A percentile compares a stretch with the other conserved stretches of the same genome.
phyloP scores from a whole-genome alignment of 2,113 vertebrate species.

The Leptobrachium leishanense region DNA sequence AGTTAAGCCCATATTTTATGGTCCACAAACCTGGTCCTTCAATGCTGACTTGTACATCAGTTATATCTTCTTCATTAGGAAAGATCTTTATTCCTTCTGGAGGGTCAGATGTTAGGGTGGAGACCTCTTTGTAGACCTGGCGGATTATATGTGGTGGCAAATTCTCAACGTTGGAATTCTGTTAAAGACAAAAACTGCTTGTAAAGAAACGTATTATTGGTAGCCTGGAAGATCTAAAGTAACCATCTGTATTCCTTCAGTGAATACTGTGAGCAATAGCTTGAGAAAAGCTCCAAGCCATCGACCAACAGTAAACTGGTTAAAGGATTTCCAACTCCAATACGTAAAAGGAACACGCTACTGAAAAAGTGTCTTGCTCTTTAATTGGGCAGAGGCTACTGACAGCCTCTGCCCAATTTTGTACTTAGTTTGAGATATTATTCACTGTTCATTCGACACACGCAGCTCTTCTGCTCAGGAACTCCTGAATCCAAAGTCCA shows the following conservation, averaged over 20 bases:
- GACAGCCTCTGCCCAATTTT: no score
- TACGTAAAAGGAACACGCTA: no score
- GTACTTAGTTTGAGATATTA: no score
- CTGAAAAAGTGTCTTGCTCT: no score
- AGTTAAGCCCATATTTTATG: no score
- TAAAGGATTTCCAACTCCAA: no score
- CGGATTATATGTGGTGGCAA: constrained; percentile 89
- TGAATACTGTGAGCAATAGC: not conserved
- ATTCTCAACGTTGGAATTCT: constrained; percentile 95
- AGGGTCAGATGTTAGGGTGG: constrained; percentile 81
- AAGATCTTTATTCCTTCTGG: constrained; percentile 91
- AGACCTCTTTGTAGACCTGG: constrained; percentile 91
- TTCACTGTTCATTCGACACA: no score
- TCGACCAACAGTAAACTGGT: not conserved
- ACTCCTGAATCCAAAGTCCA: no score
- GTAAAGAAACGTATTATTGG: not conserved
- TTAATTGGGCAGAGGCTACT: no score
- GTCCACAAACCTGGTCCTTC: constrained; percentile 80
- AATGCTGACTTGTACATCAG: constrained; percentile 87
- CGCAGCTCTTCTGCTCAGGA: no score
- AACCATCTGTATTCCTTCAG: no score
- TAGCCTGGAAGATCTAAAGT: not conserved
- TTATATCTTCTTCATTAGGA: constrained; percentile 90
- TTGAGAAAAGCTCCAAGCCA: not conserved
- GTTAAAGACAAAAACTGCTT: not conserved